A percentile compares a stretch with the other conserved stretches of the same genome.
Evolutionary conservation across 2,888 invertebrate species (phyloP).

Genomic region (Drosophila subquinaria): DNA sequence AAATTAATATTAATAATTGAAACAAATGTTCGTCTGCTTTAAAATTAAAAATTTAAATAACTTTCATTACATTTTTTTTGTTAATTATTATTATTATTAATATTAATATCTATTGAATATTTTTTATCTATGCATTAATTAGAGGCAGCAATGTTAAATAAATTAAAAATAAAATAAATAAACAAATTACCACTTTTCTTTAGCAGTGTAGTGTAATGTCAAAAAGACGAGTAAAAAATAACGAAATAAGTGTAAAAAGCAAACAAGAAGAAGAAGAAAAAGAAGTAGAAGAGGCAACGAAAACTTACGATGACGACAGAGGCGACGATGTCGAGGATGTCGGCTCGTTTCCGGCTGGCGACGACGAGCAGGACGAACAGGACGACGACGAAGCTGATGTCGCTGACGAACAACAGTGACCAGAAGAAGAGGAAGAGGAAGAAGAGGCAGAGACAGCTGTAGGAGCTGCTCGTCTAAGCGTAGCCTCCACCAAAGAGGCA

Average conservation of each 20-base stretch:
- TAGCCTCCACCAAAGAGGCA: conserved; percentile 59
- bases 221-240: conserved; percentile 25
- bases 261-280: neutral
- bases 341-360: conserved; percentile 53
- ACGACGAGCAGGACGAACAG: conserved; percentile 23
- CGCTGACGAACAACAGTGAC: conserved; percentile 70
- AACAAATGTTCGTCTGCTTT: too few relatives aligned
- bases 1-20: too few relatives aligned
- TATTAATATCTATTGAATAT: too few relatives aligned
- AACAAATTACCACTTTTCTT: neutral
- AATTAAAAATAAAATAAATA: too few relatives aligned
- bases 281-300: conserved; percentile 30
- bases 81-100: neutral
- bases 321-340: conserved; percentile 54
- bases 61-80: neutral
- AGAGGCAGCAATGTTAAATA: too few relatives aligned
- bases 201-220: conserved; percentile 1
- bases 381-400: conserved; percentile 54
- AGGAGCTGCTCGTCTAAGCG: conserved; percentile 45
- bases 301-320: conserved; percentile 70
- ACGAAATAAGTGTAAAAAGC: conserved; percentile 21
- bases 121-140: too few relatives aligned
- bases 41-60: too few relatives aligned
- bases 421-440: conserved; percentile 41
- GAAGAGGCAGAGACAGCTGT: conserved; percentile 31